Evolutionary conservation across 2,113 vertebrate genomes (phyloP), one percentile per base, ranked within the genome.

Genomic region (Paramisgurnus dabryanus): DNA sequence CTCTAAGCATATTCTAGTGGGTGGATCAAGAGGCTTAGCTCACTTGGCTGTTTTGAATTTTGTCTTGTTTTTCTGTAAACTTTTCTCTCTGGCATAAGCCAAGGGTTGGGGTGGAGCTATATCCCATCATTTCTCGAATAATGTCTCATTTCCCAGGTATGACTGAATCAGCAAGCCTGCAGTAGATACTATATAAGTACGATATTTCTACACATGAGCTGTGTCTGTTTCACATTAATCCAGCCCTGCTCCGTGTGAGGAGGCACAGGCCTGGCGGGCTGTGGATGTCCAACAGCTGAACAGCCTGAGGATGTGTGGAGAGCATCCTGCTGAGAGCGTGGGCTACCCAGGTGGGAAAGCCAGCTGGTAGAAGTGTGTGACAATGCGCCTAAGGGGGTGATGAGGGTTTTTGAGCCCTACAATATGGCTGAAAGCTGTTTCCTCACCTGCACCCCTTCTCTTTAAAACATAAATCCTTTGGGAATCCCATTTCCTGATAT

Each of bases 141-240:
- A 76, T 77, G 41, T 63, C 57, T 43, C 81, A 9, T 50, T 50
- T 12, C 11, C 49, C 3, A 4, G 0, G 84, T 87, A 87, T 88
- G 88, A 91, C 87, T 88, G 79, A 90, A 88, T 89, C 79, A 81
- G 84, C 76, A 81, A 76, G 80, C 61, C 78, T 83, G 73, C 76
- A 22, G 70, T 81, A 81, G 79, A 77, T 78, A 34, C 2, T 34
- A 34, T 34, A 34, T 34, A 34, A 34, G 27, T 34, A 34, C 3
- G 27, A 34, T 34, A 34, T 34, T 34, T 0, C 27, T 34, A 34
- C 27, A 34, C 27, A 34, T 79, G 76, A 74, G 85, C 80, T 17
- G 80, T 75, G 75, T 67, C 84, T 85, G 78, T 87, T 88, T 87
- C 71, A 73, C 39, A 84, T 89, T 90, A 87, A 87, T 84, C 86